Base-by-base conservation (phyloP, 2,797 vertebrate genomes). In the Malurus splendens region DNA sequence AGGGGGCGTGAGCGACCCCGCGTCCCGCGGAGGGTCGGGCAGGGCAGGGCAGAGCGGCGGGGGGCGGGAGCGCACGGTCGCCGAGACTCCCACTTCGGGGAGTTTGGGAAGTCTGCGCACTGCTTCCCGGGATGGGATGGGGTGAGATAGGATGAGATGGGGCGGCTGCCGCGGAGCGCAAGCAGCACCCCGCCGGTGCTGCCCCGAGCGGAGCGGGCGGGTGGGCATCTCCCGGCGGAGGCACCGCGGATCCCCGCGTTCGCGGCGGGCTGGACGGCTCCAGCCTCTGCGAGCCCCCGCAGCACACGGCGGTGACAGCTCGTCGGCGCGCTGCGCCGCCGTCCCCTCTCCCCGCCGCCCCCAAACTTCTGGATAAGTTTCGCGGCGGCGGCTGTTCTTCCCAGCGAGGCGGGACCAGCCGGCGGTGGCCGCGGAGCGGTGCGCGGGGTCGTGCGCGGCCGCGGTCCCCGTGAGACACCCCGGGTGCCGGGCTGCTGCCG, bases 401-500 rank as follows among this genome's bases (percentile, higher is more conserved):
- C 38, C 76, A 3, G 25, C 7, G n/a, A 76, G 74, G 70, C 70
- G 57, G 61, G 23, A 62, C 7, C 51, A 44, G 47, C 38, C 39
- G 42, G 51, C 41, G 11, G 32, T 3, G 70, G 32, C 22, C 27
- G 59, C 68, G 72, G 95, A 93, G 96, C 90, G 18, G 22, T 22
- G 51, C 39, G 94, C 92, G 44, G 68, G 12, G 48, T 13, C 27
- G 23, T 60, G 77, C 56, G 92, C 75, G 87, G 64, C 93, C 91
- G 86, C 95, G 82, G 95, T 96, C 94, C 91, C 78, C 59, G 88
- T 94, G 94, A 94, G 96, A 96, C 92, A 86, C 91, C 92, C 95
- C 83, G 94, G 89, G 94, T 96, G 94, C 94, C 93, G 96, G 95
- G 93, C 96, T 93, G 94, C 94, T 93, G 89, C 94, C 93, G 96